Percentiles rank a stretch among this genome's conserved stretches.
Evolutionary conservation across 2,888 invertebrate species (phyloP).

Genomic region (Melanostoma mellinum): DNA sequence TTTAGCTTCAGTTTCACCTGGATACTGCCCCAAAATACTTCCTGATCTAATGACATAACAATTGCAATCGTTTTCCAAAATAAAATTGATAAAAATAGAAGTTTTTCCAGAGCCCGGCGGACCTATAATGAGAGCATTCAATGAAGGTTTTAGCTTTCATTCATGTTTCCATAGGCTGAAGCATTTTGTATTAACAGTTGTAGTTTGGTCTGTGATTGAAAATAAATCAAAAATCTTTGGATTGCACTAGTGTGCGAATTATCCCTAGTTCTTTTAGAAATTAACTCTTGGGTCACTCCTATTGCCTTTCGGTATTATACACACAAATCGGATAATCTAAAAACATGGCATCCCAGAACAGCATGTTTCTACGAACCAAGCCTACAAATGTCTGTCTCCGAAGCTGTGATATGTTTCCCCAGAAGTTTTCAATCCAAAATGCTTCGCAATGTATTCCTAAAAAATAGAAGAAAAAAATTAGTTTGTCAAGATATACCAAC

Average conservation of each 20-base stretch:
- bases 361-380: slow-evolving; percentile 96
- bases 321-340: slow-evolving; percentile 97
- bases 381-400: slow-evolving; percentile 99
- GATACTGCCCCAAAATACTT: slow-evolving; percentile 82
- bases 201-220: slow-evolving; percentile 75
- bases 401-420: slow-evolving; percentile 98
- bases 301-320: slow-evolving; percentile 99
- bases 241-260: slow-evolving; percentile 55
- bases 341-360: slow-evolving; percentile 96
- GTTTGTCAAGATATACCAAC: background rate
- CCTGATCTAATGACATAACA: slow-evolving; percentile 82
- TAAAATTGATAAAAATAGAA: slow-evolving; percentile 82
- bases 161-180: slow-evolving; percentile 77
- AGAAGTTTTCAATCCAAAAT: slow-evolving; percentile 98
- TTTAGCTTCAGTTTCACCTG: slow-evolving; percentile 83
- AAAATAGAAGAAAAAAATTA: background rate
- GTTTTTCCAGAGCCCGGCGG: slow-evolving; percentile 85
- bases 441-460: slow-evolving; percentile 97
- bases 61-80: slow-evolving; percentile 81
- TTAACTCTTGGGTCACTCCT: slow-evolving; percentile 98
- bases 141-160: slow-evolving; percentile 77
- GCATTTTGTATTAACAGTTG: slow-evolving; percentile 74
- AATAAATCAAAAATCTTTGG: slow-evolving; percentile 64
- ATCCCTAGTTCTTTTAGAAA: slow-evolving; percentile 91
- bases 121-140: slow-evolving; percentile 81